A percentile compares a stretch with the other conserved stretches of the same genome.
phyloP scores from a whole-genome alignment of 2,888 invertebrate genomes.

The Drosophila dives region DNA sequence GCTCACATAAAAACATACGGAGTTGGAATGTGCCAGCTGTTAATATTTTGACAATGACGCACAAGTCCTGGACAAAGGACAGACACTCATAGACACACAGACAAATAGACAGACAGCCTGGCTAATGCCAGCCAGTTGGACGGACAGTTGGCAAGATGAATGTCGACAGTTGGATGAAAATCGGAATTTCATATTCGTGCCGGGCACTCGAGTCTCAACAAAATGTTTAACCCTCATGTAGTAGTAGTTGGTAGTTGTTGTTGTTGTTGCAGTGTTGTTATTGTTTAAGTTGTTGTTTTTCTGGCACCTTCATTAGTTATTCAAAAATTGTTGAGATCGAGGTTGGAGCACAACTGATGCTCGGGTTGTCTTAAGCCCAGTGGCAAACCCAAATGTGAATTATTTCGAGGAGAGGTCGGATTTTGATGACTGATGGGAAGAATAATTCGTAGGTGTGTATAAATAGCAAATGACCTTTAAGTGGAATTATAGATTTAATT shows the following conservation, averaged over 20 bases:
- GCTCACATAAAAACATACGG: conserved; percentile 54
- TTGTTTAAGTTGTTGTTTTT: conserved; percentile 70
- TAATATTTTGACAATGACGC: conserved; percentile 81
- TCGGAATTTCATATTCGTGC: conserved; percentile 79
- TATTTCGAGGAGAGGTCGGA: background rate
- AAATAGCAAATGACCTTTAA: conserved; percentile 31
- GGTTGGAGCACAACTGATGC: conserved; percentile 69
- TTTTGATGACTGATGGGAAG: conserved; percentile 31
- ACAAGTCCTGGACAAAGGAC: conserved; percentile 67
- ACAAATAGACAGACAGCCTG: conserved; percentile 22
- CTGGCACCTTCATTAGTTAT: conserved; percentile 80
- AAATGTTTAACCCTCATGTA: conserved; percentile 47
- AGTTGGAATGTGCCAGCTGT: conserved; percentile 75
- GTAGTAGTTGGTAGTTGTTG: conserved; percentile 21
- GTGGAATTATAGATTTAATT: conserved; percentile 2
- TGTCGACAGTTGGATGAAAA: conserved; percentile 75
- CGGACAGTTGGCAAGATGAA: conserved; percentile 79
- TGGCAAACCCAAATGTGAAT: conserved; percentile 61
- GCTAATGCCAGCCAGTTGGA: conserved; percentile 70
- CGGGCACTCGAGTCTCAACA: conserved; percentile 57
- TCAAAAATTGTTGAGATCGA: conserved; percentile 73
- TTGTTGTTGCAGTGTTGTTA: conserved; percentile 37
- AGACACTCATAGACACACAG: conserved; percentile 11
- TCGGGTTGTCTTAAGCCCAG: conserved; percentile 50
- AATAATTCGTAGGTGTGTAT: conserved; percentile 1